Evolutionary conservation across 1,140 invertebrate species (phyloP).

Genomic region (roundworm (Caenorhabditis elegans)): WBcel235 BX284606.5:6140501-6141000

Average conservation of each 20-base stretch:
- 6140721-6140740: not conserved
- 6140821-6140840: not conserved
- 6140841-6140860: not conserved
- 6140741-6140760: not conserved
- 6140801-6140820: not conserved
- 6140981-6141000: too few relatives aligned
- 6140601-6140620: not conserved
- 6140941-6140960: not conserved
- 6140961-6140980: too few relatives aligned
- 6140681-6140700: not conserved
- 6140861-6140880: constrained; percentile 29
- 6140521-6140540: not conserved
- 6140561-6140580: not conserved
- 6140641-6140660: constrained; percentile 32
- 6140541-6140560: not conserved
- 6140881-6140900: constrained; percentile 29
- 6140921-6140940: not conserved
- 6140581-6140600: constrained; percentile 9
- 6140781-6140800: not conserved
- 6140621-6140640: constrained; percentile 4
- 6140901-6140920: constrained; percentile 10
- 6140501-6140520: not conserved
- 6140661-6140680: not conserved
- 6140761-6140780: not conserved
- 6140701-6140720: not conserved